Evolutionary conservation across 2,888 invertebrate genomes (phyloP), one percentile per base, ranked within the genome.

Genomic region (Eupeodes latifasciatus): DNA sequence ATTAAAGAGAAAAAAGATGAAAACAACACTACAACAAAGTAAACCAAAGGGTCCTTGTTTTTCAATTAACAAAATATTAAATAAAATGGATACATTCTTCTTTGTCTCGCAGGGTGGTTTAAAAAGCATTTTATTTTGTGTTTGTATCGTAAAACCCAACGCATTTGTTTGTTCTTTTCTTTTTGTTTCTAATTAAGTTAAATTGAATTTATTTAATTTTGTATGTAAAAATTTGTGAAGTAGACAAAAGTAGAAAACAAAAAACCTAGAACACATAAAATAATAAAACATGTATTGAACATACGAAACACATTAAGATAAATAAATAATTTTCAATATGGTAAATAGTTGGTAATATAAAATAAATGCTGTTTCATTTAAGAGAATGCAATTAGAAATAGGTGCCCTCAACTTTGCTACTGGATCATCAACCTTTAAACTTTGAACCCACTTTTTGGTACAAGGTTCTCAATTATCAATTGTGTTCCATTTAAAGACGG

Each of bases 261-360:
- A 79, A 47, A 53, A 27, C 27, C 40, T 44, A 71, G 64, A 81
- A 71, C 36, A 82, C 14, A 82, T n/a, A 57, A 34, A 62, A 44
- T 49, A 61, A 40, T 49, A 61, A 40, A 51, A 9, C 12, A 71
- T 71, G 71, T 57, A 71, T 44, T 44, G 14, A 71, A 44, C 57
- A 57, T 71, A 44, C 40, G 44, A 55, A 49, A 81, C 61, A 76
- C 57, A 81, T 64, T 80, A 77, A 77, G 76, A 47, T 72, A 66
- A 78, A 82, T 81, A 75, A 85, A 77, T 74, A 82, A 86, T 82
- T 86, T 86, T 86, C 83, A 74, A 88, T 71, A 55, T 85, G 85
- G 88, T 85, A 84, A 84, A 84, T 72, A 88, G 84, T 67, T 87
- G 87, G 78, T 84, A 81, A 77, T 62, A 71, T 59, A 27, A 74